Base-by-base conservation (phyloP, 2,797 vertebrate species). In the Cryptoprocta ferox region DNA sequence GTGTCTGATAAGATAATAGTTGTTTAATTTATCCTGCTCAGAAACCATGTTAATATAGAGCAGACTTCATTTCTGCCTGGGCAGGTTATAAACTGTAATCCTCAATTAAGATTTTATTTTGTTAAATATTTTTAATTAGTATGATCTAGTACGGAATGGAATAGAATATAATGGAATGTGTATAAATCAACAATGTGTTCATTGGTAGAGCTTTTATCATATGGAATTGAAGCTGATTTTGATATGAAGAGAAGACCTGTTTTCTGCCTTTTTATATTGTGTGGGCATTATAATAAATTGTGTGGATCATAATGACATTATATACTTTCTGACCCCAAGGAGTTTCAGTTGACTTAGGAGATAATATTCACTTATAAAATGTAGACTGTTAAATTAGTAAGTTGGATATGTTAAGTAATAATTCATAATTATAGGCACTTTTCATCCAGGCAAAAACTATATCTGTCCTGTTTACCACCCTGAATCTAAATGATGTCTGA, bases 261-360 rank as follows among this genome's bases (percentile, higher is more conserved):
- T 88, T 87, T 84, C 42, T 80, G 75, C 26, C 61, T 68, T 88
- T 75, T 85, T 68, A 21, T 92, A 26, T 82, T 39, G 48, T 70
- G 39, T 86, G 68, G 65, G n/a, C 45, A 94, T 78, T 94, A 24
- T 71, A 70, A 50, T 78, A 91, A 79, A n/a, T 78, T 32, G 10
- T 63, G 59, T 92, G 81, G 32, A 94, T 91, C 63, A 56, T 45
- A 61, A 32, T 95, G 45, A 70, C 19, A 56, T 84, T 76, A 19
- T 80, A 6, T 91, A 7, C 39, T 94, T 96, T 93, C 26, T 90
- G 89, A 89, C 12, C 78, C 61, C 28, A 66, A 50, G 19, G 32
- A 87, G 73, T 35, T 96, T 95, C 50, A 87, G 11, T 94, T 95
- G 61, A 83, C 21, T 65, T 93, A 42, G n/a, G 19, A 94, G 28